These are phyloP conservation scores for Periphyllus acericola DNA, from an alignment of 2,888 invertebrate species.

Conservation along the genomic window DNA sequence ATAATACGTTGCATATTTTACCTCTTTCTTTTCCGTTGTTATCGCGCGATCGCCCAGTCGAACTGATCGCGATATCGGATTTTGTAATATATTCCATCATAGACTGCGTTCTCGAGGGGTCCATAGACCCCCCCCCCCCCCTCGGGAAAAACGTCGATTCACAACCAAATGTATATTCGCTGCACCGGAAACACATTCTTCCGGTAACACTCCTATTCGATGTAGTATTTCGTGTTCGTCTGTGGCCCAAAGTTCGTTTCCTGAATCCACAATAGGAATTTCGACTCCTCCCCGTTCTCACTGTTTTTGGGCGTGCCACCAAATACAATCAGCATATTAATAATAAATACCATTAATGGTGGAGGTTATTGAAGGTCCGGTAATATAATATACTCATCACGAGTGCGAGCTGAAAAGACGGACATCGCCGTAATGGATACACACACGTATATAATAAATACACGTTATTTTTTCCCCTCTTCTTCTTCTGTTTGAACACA, in stretches of 20 bases:
- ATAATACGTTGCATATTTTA: neutral
- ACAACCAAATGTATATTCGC: neutral
- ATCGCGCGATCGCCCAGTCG: neutral
- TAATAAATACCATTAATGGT: conserved; percentile 58
- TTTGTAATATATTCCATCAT: neutral
- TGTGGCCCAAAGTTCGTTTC: conserved; percentile 22
- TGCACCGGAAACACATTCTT: conserved; percentile 41
- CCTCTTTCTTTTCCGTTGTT: neutral
- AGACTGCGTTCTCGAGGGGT: neutral
- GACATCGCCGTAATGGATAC: conserved; percentile 55
- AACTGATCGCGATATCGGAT: neutral
- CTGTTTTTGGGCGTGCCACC: conserved; percentile 52
- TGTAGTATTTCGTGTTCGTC: neutral
- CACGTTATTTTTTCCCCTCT: conserved; percentile 12
- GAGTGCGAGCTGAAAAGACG: conserved; percentile 50
- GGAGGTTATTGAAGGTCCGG: conserved; percentile 52
- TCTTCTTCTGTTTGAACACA: conserved; percentile 29
- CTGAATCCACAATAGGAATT: conserved; percentile 52
- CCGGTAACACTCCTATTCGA: conserved; percentile 21
- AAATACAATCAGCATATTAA: conserved; percentile 57
- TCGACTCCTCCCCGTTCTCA: conserved; percentile 44
- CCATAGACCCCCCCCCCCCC: neutral
- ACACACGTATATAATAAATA: conserved; percentile 10
- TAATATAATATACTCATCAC: conserved; percentile 62
- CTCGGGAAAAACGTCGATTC: neutral